Percentiles rank a stretch among this genome's conserved stretches.
These are phyloP conservation scores for Cathartes aura DNA, from an alignment of 2,113 vertebrate species.

Conservation along the genomic window DNA sequence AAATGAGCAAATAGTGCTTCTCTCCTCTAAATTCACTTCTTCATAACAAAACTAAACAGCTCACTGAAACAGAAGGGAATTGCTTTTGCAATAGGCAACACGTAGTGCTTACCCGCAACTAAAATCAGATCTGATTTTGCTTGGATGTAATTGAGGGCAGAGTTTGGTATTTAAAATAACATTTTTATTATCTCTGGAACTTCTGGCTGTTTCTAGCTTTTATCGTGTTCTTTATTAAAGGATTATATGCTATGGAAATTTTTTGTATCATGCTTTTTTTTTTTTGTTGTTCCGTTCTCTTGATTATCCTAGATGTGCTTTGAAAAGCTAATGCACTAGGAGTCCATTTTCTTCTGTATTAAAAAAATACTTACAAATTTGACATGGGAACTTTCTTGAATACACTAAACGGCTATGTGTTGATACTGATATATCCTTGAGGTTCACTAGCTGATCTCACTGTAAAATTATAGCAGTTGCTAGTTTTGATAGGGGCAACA, in stretches of 20 bases:
- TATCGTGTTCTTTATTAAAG: background rate
- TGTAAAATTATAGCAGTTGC: background rate
- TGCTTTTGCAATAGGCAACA: constrained; percentile 8
- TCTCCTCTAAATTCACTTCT: constrained; percentile 35
- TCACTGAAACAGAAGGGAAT: constrained; percentile 41
- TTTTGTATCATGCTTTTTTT: background rate
- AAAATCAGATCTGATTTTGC: constrained; percentile 36
- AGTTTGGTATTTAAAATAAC: constrained; percentile 60
- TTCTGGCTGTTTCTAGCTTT: background rate
- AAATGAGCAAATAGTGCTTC: constrained; percentile 59
- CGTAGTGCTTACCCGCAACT: background rate
- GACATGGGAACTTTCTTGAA: background rate
- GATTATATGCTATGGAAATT: background rate
- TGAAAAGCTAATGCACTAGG: background rate
- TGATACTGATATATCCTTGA: background rate
- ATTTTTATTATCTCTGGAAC: constrained; percentile 25
- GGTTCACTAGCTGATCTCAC: background rate
- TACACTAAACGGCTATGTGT: background rate
- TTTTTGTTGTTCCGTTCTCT: background rate
- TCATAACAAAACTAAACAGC: constrained; percentile 49
- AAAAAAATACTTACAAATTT: background rate
- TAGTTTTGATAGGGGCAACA: background rate
- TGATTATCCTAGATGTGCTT: background rate
- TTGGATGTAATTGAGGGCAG: constrained; percentile 43
- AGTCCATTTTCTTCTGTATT: background rate